Base-by-base conservation (phyloP, 2,888 invertebrate genomes). In the Catocala nupta region DNA sequence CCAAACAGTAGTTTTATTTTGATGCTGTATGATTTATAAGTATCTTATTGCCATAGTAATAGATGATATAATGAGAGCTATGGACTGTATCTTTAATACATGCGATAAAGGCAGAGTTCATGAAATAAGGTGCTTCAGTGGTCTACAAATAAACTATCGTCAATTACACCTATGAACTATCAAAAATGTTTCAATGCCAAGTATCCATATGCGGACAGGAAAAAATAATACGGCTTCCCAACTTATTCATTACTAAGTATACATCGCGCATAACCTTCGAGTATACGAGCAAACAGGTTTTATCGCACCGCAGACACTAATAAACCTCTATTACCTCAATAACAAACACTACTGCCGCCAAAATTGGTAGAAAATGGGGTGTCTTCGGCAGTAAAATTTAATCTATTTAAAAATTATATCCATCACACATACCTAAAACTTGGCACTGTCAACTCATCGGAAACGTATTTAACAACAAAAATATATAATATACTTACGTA, bases 401-500 rank as follows among this genome's bases (percentile, higher is more conserved):
- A 60, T 69, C 55, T 57, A 63, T 71, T 63, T 55, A 58, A 66
- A 64, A 67, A 65, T 55, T 51, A 50, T 59, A 54, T 50, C 49
- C n/a, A 25, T n/a, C 9, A 9, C 58, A 36, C 59, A 55, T 67
- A 66, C 50, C 62, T 59, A 68, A 68, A 65, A 56, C 62, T 71
- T 78, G 70, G 73, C 66, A 78, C 62, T 61, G 65, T 59, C 51
- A 67, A 51, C 52, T 33, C 16, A 43, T 65, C 11, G 5, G 8
- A 60, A 68, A 69, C 57, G 59, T 86, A 84, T 90, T 87, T 88
- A 86, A 85, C 69, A 90, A 88, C 83, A 88, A 85, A 86, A 84
- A 82, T 86, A 79, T 77, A 76, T 64, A 70, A 77, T 84, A 82
- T 91, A 93, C 93, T 93, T 93, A 93, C 93, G 89, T 92, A 93